These are phyloP conservation scores for Paradoxurus hermaphroditus DNA, from an alignment of 2,113 vertebrate genomes.

Conservation along the genomic window DNA sequence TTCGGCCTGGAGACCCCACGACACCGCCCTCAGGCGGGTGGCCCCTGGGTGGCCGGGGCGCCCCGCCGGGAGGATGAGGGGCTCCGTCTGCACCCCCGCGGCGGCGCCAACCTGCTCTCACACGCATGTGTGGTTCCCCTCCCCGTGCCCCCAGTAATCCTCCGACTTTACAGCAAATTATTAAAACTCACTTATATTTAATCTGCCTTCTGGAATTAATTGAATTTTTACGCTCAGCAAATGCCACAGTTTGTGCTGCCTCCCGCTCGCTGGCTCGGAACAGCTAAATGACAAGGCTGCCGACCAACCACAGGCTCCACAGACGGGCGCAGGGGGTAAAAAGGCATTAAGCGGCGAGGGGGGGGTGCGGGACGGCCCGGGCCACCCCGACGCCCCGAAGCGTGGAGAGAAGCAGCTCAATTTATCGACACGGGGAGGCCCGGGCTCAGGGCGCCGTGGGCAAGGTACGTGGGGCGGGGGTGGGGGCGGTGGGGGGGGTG, in stretches of 20 bases:
- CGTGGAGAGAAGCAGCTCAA: not conserved
- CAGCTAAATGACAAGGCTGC: constrained; percentile 76
- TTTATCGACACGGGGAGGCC: not conserved
- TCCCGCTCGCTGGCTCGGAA: constrained; percentile 78
- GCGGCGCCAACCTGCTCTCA: constrained; percentile 55
- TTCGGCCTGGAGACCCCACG: not conserved
- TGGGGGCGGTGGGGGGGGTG: too few species aligned
- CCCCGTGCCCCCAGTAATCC: constrained; percentile 83
- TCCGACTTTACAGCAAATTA: constrained; percentile 89
- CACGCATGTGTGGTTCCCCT: constrained; percentile 54
- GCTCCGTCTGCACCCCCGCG: not conserved
- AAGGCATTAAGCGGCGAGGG: not conserved
- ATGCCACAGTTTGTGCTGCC: constrained; percentile 85
- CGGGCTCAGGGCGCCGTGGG: accelerated
- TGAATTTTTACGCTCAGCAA: constrained; percentile 92
- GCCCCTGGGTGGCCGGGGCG: accelerated
- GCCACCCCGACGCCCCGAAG: not conserved
- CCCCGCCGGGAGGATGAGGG: not conserved
- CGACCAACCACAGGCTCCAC: constrained; percentile 50
- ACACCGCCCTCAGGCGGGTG: not conserved
- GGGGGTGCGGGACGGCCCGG: accelerated
- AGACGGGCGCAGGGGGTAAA: not conserved
- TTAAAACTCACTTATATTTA: constrained; percentile 93
- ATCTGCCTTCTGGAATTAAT: constrained; percentile 93
- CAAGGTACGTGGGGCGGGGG: accelerated